Percentiles rank a stretch among this genome's conserved stretches.
Evolutionary conservation across 1,140 invertebrate species (phyloP).

Genomic region (Pteromalus puparum): DNA sequence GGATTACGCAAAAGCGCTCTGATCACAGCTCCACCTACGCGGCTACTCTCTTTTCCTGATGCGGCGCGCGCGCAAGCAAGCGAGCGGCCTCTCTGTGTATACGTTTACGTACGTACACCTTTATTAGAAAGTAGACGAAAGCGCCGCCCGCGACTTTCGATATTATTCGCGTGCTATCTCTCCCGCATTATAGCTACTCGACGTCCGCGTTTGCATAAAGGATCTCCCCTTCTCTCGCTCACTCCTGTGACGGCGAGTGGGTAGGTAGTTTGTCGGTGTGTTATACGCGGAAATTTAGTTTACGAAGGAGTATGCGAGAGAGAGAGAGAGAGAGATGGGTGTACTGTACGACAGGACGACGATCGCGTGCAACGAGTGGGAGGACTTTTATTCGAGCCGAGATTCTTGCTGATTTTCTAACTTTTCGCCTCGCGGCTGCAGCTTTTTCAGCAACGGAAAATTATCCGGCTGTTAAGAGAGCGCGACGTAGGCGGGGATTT

Average conservation of each 20-base stretch:
- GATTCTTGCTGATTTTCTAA: not conserved
- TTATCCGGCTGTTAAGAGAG: not conserved
- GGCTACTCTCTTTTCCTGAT: conserved; percentile 15
- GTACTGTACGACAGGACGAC: not conserved
- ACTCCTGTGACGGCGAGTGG: not conserved
- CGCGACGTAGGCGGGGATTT: not conserved
- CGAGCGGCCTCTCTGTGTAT: not conserved
- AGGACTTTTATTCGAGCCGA: conserved; percentile 4
- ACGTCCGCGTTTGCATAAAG: no score
- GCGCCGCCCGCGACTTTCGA: conserved; percentile 24
- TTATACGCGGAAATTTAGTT: not conserved
- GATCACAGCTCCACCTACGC: conserved; percentile 24
- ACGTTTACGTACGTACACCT: not conserved
- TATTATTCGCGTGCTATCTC: conserved; percentile 15
- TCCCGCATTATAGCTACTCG: not conserved
- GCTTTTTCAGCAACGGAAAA: not conserved
- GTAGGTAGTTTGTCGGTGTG: not conserved
- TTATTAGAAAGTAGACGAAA: conserved; percentile 34
- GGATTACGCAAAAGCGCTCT: conserved; percentile 27
- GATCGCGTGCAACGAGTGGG: conserved; percentile 1
- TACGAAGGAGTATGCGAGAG: no score
- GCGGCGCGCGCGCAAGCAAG: not conserved
- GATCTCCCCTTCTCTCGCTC: not conserved
- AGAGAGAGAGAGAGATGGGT: no score
- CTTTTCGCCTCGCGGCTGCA: not conserved